A percentile compares a stretch with the other conserved stretches of the same genome.
Evolutionary conservation across 1,140 invertebrate species (phyloP).

Genomic region (Cydia pomonella): DNA sequence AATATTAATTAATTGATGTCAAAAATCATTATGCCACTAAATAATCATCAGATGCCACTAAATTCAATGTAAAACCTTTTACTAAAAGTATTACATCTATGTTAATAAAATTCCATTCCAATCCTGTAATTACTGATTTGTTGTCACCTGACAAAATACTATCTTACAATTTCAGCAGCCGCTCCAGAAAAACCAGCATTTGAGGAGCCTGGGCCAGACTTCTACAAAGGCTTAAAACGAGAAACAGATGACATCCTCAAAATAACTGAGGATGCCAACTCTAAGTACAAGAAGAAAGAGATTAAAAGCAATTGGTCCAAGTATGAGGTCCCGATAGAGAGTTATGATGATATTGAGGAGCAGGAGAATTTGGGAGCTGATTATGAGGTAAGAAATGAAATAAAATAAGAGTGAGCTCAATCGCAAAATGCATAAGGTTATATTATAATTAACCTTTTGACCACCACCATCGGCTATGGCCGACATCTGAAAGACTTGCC

Average conservation of each 20-base stretch:
- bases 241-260: conserved; percentile 76
- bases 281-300: conserved; percentile 77
- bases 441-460: too few species aligned
- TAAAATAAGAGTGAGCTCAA: background rate
- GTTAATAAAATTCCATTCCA: conserved; percentile 29
- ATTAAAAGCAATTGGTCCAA: conserved; percentile 77
- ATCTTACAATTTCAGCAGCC: conserved; percentile 41
- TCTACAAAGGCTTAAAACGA: conserved; percentile 69
- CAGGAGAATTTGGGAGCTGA: conserved; percentile 73
- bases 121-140: background rate
- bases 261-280: conserved; percentile 70
- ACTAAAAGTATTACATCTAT: too few species aligned
- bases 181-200: conserved; percentile 55
- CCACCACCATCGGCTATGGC: too few species aligned
- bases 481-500: too few species aligned
- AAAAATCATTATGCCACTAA: too few species aligned
- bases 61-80: too few species aligned
- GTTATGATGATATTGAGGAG: conserved; percentile 74
- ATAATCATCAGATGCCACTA: too few species aligned
- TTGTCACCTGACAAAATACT: background rate
- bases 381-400: conserved; percentile 61
- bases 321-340: conserved; percentile 75
- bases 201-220: conserved; percentile 69
- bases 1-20: too few species aligned
- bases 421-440: too few species aligned